Conservation (phyloP, 1,140 invertebrate genomes). For the Antheraea mylitta region DNA sequence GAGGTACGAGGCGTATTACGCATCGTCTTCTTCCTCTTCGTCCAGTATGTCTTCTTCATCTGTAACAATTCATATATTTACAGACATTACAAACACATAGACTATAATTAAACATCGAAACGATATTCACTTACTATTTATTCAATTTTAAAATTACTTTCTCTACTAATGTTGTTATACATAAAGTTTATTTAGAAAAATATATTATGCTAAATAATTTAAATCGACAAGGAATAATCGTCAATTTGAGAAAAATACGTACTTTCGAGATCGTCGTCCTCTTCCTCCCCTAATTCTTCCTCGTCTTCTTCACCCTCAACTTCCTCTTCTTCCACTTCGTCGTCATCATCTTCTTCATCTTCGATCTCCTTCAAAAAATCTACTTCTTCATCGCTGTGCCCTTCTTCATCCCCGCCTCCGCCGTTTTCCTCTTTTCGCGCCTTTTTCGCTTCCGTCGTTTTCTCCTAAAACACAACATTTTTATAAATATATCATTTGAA, state of each 20-base stretch:
- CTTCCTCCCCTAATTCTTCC: conserved; percentile 83
- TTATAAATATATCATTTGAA: background rate
- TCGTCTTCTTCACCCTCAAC: conserved; percentile 82
- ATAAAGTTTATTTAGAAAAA: too few species aligned
- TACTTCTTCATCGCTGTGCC: conserved; percentile 81
- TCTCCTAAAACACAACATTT: conserved; percentile 79
- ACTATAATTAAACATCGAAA: background rate
- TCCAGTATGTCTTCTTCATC: conserved; percentile 80
- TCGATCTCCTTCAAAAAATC: conserved; percentile 80
- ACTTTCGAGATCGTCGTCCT: conserved; percentile 85
- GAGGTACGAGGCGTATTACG: conserved; percentile 76
- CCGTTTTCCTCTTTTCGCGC: conserved; percentile 88
- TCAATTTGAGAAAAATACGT: conserved; percentile 36
- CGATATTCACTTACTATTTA: too few species aligned
- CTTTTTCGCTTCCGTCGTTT: conserved; percentile 87
- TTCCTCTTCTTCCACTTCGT: conserved; percentile 80
- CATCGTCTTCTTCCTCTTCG: conserved; percentile 82
- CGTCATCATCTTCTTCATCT: conserved; percentile 83
- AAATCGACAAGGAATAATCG: too few species aligned
- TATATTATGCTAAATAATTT: too few species aligned
- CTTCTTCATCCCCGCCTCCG: conserved; percentile 80
- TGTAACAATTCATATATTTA: conserved; percentile 58
- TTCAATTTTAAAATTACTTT: too few species aligned
- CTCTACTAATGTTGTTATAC: too few species aligned
- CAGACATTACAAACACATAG: background rate